Conservation (phyloP, 2,888 invertebrate genomes). For the Eupithecia inturbata region DNA sequence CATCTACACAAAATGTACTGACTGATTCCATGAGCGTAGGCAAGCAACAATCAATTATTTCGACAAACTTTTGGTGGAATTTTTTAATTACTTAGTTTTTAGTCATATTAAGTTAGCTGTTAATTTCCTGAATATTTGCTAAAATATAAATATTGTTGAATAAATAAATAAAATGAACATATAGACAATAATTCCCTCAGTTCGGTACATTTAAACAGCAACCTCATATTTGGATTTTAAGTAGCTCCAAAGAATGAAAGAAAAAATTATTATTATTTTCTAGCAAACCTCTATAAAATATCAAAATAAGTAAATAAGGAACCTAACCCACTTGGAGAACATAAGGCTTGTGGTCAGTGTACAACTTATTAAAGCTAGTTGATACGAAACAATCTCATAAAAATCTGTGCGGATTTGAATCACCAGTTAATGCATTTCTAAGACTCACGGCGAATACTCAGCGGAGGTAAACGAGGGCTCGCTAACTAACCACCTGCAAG, state of each 20-base stretch:
- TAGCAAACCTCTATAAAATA: background rate
- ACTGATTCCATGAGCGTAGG: background rate
- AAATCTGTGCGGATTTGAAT: background rate
- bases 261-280: background rate
- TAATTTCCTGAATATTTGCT: no score
- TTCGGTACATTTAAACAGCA: background rate
- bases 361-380: background rate
- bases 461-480: conserved; percentile 21
- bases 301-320: background rate
- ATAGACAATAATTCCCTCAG: no score
- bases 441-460: conserved; percentile 25
- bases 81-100: no score
- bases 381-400: background rate
- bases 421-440: conserved; percentile 5
- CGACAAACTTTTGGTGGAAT: no score
- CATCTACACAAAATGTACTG: background rate
- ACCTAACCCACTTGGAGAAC: background rate
- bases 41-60: background rate
- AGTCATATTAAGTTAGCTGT: no score
- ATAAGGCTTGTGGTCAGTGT: background rate
- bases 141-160: no score
- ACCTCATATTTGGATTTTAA: background rate
- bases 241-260: background rate
- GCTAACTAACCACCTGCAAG: conserved; percentile 28
- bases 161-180: no score